These are phyloP conservation scores for Venturia canescens DNA, from an alignment of 1,140 invertebrate genomes.

Conservation along the genomic window DNA sequence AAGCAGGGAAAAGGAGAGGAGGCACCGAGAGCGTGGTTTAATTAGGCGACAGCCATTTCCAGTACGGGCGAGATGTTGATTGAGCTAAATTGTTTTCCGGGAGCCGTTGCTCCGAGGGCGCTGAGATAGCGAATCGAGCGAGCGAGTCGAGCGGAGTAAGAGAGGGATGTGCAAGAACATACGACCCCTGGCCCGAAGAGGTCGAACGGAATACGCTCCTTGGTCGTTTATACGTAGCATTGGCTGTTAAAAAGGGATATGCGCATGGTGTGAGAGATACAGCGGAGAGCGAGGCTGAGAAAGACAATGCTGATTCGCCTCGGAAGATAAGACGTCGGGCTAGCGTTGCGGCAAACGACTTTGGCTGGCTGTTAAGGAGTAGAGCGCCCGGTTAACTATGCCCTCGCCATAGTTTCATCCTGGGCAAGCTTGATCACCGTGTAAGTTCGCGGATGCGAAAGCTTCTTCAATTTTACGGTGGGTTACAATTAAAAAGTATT, in stretches of 20 bases:
- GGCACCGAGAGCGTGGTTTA: conserved; percentile 72
- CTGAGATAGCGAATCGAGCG: conserved; percentile 3
- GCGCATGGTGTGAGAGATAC: conserved; percentile 13
- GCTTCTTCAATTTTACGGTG: conserved; percentile 5
- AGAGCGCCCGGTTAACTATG: not conserved
- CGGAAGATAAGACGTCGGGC: conserved; percentile 63
- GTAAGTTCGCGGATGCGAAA: not conserved
- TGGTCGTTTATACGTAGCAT: not conserved
- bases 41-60: conserved; percentile 75
- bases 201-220: conserved; percentile 20
- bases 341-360: conserved; percentile 62
- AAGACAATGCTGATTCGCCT: conserved; percentile 73
- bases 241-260: conserved; percentile 28
- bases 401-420: not conserved
- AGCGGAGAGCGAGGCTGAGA: conserved; percentile 56
- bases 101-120: conserved; percentile 36
- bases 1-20: conserved; percentile 40
- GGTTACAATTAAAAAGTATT: not conserved
- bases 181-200: conserved; percentile 20
- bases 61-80: conserved; percentile 75
- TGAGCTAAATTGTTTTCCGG: conserved; percentile 77
- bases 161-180: conserved; percentile 1
- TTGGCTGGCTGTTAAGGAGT: conserved; percentile 25
- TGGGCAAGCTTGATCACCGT: not conserved
- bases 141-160: not conserved